Percentiles rank a stretch among this genome's conserved stretches.
Conservation (phyloP, 2,888 invertebrate genomes). For the Notocelia uddmanniana region DNA sequence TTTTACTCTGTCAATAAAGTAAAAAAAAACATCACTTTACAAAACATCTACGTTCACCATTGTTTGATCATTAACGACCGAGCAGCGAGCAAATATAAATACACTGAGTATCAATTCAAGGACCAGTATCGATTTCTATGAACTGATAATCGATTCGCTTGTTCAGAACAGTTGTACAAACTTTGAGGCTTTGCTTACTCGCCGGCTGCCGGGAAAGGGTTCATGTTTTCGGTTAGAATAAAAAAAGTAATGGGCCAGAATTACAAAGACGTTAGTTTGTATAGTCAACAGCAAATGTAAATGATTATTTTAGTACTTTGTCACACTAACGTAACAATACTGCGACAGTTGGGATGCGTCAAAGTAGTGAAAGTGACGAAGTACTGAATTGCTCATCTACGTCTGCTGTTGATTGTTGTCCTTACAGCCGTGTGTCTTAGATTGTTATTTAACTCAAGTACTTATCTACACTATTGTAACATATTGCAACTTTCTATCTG, state of each 20-base stretch:
- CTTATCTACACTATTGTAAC: no score
- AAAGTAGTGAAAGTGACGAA: no score
- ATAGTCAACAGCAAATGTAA: neutral
- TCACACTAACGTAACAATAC: no score
- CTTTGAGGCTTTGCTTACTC: constrained; percentile 2
- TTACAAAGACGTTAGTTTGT: no score
- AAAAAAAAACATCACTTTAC: neutral
- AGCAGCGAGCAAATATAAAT: neutral
- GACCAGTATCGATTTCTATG: constrained; percentile 29
- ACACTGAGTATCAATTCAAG: constrained; percentile 27
- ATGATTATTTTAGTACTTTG: no score
- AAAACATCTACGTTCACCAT: neutral
- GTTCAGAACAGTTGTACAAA: constrained; percentile 33
- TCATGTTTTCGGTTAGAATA: constrained; percentile 2
- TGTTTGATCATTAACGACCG: constrained; percentile 15
- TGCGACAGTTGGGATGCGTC: no score
- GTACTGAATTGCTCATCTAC: no score
- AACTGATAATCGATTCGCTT: constrained; percentile 40
- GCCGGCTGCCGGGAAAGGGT: constrained; percentile 25
- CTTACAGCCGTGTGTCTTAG: no score
- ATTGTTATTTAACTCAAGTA: no score
- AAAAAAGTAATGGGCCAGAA: neutral
- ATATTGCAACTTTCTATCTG: no score
- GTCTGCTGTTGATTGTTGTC: no score
- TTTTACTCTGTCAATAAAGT: no score